Percentiles rank a stretch among this genome's conserved stretches.
These are phyloP conservation scores for Rhabdomys dilectus DNA, from an alignment of 2,113 vertebrate genomes.

Conservation along the genomic window DNA sequence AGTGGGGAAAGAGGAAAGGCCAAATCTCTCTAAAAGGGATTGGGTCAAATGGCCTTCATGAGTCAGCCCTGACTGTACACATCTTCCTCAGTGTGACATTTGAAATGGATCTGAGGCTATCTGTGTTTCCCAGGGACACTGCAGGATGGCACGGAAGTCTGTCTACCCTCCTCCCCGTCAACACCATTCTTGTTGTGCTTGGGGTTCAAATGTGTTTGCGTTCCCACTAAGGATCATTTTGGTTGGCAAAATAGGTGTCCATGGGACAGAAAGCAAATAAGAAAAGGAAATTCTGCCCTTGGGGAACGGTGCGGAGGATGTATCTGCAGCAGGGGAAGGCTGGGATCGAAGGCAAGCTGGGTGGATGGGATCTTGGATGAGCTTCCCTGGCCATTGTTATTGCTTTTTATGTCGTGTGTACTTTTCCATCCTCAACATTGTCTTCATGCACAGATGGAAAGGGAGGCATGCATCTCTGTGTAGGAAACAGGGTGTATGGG, in stretches of 20 bases:
- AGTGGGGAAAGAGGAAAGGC: background rate
- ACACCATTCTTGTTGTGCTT: background rate
- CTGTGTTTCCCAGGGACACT: background rate
- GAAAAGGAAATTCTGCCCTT: constrained; percentile 48
- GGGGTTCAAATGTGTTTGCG: constrained; percentile 10
- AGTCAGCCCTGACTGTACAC: background rate
- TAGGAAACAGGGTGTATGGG: constrained; percentile 52
- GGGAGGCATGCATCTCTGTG: background rate
- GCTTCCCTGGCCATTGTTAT: constrained; percentile 46
- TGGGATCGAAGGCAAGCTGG: constrained; percentile 14
- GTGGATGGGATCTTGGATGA: constrained; percentile 43
- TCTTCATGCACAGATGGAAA: background rate
- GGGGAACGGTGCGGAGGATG: background rate
- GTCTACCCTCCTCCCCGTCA: fast-evolving
- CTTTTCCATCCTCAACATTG: constrained; percentile 70
- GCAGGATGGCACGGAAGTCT: background rate
- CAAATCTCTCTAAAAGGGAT: background rate
- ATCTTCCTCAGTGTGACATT: background rate
- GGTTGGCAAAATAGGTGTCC: constrained; percentile 1
- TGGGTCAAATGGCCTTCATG: background rate
- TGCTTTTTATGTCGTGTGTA: constrained; percentile 25
- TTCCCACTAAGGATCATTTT: background rate
- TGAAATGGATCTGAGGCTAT: background rate
- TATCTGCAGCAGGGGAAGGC: constrained; percentile 24
- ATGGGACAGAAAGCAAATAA: background rate